Base-by-base conservation (phyloP, 1,140 invertebrate genomes). In the Cataglyphis hispanica region DNA sequence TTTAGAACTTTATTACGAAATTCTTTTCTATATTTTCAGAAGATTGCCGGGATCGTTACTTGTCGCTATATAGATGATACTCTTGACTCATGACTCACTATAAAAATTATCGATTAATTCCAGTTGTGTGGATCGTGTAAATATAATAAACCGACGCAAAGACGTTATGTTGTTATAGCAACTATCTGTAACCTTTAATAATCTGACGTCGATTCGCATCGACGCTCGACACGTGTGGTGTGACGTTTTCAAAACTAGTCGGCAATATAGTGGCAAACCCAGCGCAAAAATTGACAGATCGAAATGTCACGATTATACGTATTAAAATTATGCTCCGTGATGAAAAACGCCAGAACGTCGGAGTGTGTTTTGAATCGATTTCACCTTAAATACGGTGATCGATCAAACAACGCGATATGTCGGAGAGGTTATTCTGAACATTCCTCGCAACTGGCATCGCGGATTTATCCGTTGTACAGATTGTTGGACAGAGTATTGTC, bases 301-400 rank as follows among this genome's bases (percentile, higher is more conserved):
- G 4, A 86, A 86, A 93, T 93, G 93, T 92, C 89, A 81, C 86
- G 89, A 34, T 77, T 91, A 22, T 89, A 74, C 34, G 88, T 77
- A 34, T 81, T 74, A 1, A 77, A 60, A 80, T 64, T 91, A 53
- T 84, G 64, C 34, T 56, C 61, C 1, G 3, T 84, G n/a, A n/a
- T 60, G 8, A 87, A 60, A 76, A 69, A 8, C 8, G 6, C 13
- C 4, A 88, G 74, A 53, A 37, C 64, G 64, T 8, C 67, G 13
- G n/a, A 87, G 2, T 66, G 10, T 0, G 25, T 87, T 1, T 80
- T 87, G 16, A 85, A 64, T 2, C 86, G 53, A 67, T 13, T 58
- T 1, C 63, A 40, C 8, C 13, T 83, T 13, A 67, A 19, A 46
- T 87, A 43, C n/a, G 34, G 7, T 40, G 5, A 31, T 25, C 34